Base-by-base conservation (phyloP, 2,888 invertebrate species). In the Ichneumoninae sp. region DNA sequence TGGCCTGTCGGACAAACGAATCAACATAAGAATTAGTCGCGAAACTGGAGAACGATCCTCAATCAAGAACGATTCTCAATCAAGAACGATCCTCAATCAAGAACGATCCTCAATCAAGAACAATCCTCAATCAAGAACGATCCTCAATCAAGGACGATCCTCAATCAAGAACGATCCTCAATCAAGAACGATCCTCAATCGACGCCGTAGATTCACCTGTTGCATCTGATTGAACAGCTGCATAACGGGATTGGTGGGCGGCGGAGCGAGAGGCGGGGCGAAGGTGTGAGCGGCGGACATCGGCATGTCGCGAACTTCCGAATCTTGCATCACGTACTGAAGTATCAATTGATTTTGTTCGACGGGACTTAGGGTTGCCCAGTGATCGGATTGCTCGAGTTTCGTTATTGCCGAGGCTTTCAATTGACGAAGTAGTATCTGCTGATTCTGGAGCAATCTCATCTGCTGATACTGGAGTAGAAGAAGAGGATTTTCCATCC, bases 191-290 rank as follows among this genome's bases (percentile, higher is more conserved):
- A 26, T 26, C 26, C 26, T 3, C 26, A 26, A 26, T 26, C 1
- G 26, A 57, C 1, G 10, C 10, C 26, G 22, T 57, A 69, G 22
- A 40, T 62, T 82, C 89, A 94, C 94, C 93, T 95, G 94, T 89
- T 95, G 95, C 94, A 95, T 94, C 90, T 95, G 95, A 91, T 92
- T 94, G 80, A 95, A 94, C 90, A 95, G 94, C 83, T 95, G 94
- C 94, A 95, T 94, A 69, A 95, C 93, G 80, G 95, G 94, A 92
- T 95, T 95, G 44, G 94, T 89, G 62, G 94, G 89, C 50, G 91
- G 91, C 62, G 94, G 89, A n/a, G 93, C 90, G 13, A 89, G 75
- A 30, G 91, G 89, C 87, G 93, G 93, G 79, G 92, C 91, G 82
- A 94, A 93, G 88, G 93, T 94, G 54, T 92, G 91, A 83, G 89